Evolutionary conservation across 2,797 vertebrate species (phyloP), one percentile per base, ranked within the genome.

Genomic region (Valencia hispanica): DNA sequence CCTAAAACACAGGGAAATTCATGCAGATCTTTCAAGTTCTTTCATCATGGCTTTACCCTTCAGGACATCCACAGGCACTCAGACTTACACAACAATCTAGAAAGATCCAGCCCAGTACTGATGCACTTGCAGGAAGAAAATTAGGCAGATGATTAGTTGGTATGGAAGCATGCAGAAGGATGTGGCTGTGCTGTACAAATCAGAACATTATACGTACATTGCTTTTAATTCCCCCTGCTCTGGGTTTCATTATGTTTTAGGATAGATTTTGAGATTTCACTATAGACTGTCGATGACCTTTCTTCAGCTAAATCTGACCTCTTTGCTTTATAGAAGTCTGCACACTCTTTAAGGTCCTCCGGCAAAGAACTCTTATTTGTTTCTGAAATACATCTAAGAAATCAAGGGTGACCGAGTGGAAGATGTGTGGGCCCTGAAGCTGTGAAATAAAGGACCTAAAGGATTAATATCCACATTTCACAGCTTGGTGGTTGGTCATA

Each of bases 1-100:
- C 77, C 71, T 15, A 53, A 82, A 79, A 69, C 36, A 68, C 0
- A n/a, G 65, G 25, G 3, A 45, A 68, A 43, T n/a, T 43, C n/a
- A 45, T 68, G n/a, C 11, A 73, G 39, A 85, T 75, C 72, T 79
- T 30, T 74, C 25, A 43, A 57, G 72, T 59, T 69, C 66, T 41
- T 84, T 77, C 14, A 41, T 73, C 75, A 27, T 57, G 34, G 65
- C 68, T 84, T 63, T 72, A 50, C 47, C 77, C 63, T 79, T 34
- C 5, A 47, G 63, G 65, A 83, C 66, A 70, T 74, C 81, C 65
- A 61, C 20, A 77, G 61, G 66, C 1, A 43, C 72, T 75, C 11
- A 74, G 77, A 66, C 68, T 61, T 32, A 59, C 12, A 41, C 71
- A 57, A 34, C 78, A 63, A 57, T 36, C 45, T 66, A 25, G 36